Conservation (phyloP, 2,888 invertebrate species). For the Girardia tigrina region DNA sequence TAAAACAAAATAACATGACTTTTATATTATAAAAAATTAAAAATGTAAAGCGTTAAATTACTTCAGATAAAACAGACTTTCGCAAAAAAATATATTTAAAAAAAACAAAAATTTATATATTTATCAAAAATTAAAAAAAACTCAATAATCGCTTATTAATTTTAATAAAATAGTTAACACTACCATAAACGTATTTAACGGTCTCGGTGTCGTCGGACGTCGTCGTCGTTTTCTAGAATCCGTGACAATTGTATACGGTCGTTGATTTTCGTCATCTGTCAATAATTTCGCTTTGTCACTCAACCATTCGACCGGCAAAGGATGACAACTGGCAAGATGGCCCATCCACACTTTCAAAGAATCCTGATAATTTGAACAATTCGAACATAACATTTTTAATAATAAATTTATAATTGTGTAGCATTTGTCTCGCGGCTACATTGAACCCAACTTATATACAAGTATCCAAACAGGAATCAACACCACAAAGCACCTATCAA, state of each 20-base stretch:
- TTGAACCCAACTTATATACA: slow-evolving; percentile 13
- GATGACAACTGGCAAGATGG: slow-evolving; percentile 33
- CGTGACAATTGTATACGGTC: slow-evolving; percentile 34
- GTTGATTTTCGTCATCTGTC: slow-evolving; percentile 26
- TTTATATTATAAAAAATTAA: no score
- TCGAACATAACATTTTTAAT: slow-evolving; percentile 26
- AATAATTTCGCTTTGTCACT: slow-evolving; percentile 33
- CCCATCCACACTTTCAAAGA: slow-evolving; percentile 30
- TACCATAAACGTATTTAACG: slow-evolving; percentile 36
- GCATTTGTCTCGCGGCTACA: slow-evolving; percentile 2
- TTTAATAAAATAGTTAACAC: no score
- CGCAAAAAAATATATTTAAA: no score
- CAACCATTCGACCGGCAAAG: slow-evolving; percentile 31
- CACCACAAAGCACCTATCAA: slow-evolving; percentile 23
- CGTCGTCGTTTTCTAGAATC: slow-evolving; percentile 34
- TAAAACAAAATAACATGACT: no score
- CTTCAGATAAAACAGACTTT: no score
- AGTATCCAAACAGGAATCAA: slow-evolving; percentile 23
- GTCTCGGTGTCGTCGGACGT: slow-evolving; percentile 31
- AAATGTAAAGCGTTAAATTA: no score
- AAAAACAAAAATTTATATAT: no score
- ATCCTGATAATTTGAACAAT: slow-evolving; percentile 17
- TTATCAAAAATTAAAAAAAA: no score
- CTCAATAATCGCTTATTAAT: no score
- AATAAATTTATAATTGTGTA: neutral